These are phyloP conservation scores for Neoseiulus cucumeris DNA, from an alignment of 1,140 invertebrate species.

Conservation along the genomic window DNA sequence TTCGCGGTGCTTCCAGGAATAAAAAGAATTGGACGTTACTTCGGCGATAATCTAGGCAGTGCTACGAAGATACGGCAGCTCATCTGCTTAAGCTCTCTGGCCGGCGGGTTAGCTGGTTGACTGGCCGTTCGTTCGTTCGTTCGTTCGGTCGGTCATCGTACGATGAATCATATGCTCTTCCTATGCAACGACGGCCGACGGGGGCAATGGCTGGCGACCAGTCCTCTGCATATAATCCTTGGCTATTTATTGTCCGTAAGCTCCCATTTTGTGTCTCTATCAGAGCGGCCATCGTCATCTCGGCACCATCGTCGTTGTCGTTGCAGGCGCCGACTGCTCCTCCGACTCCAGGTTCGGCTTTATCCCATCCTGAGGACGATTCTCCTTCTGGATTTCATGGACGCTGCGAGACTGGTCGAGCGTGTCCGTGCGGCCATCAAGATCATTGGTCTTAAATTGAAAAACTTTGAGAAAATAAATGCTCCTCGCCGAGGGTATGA, in stretches of 20 bases:
- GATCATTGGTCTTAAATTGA: too few species aligned
- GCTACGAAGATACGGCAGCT: not conserved
- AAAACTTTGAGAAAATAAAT: too few species aligned
- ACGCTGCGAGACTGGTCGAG: too few species aligned
- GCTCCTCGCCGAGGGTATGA: too few species aligned
- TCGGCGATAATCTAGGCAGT: too few species aligned
- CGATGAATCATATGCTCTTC: conserved; percentile 10
- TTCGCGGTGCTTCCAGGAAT: too few species aligned
- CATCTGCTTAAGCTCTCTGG: conserved; percentile 10
- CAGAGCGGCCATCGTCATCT: not conserved
- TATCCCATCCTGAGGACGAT: not conserved
- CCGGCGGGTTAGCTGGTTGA: too few species aligned
- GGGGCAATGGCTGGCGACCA: not conserved
- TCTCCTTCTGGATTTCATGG: not conserved
- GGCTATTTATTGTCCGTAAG: conserved; percentile 12
- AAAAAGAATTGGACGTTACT: too few species aligned
- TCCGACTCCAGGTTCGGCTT: too few species aligned
- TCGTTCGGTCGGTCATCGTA: not conserved
- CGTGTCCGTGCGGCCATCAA: too few species aligned
- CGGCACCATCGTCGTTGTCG: not conserved
- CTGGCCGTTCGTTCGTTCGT: too few species aligned
- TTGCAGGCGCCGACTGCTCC: too few species aligned
- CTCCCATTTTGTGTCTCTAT: conserved; percentile 11
- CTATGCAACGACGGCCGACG: not conserved
- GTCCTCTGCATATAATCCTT: conserved; percentile 3